A percentile compares a stretch with the other conserved stretches of the same genome.
phyloP scores from a whole-genome alignment of 2,113 vertebrate genomes.

The Etia nguti region DNA sequence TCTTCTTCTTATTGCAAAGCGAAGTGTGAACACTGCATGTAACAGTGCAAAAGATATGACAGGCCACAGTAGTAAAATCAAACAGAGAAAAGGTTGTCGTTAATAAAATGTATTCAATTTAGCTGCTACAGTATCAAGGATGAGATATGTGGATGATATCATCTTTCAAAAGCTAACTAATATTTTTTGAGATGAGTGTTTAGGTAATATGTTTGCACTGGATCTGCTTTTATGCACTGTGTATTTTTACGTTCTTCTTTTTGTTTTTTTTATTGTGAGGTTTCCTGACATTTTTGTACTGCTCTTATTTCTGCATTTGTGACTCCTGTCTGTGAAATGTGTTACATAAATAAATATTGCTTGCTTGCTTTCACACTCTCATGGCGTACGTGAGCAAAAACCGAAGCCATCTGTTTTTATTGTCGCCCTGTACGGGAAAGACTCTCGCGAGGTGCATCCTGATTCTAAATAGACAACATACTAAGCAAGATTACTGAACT shows the following conservation, averaged over 20 bases:
- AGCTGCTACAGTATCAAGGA: not conserved
- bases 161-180: not conserved
- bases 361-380: not conserved
- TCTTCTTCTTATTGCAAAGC: not conserved
- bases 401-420: not conserved
- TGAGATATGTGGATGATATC: not conserved
- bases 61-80: not conserved
- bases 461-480: not conserved
- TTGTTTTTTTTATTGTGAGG: not conserved
- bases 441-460: not conserved
- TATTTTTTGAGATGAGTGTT: not conserved
- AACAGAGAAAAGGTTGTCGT: not conserved
- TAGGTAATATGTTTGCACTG: not conserved
- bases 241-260: not conserved
- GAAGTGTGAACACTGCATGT: not conserved
- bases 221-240: not conserved
- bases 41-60: not conserved
- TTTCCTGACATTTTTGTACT: not conserved
- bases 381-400: not conserved
- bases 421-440: not conserved
- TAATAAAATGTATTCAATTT: not conserved
- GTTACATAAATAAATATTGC: not conserved
- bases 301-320: not conserved
- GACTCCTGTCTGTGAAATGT: not conserved
- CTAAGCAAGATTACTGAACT: not conserved